phyloP scores from a whole-genome alignment of 35 echinoderm and acorn worm genomes.

The Acanthaster planci region DNA sequence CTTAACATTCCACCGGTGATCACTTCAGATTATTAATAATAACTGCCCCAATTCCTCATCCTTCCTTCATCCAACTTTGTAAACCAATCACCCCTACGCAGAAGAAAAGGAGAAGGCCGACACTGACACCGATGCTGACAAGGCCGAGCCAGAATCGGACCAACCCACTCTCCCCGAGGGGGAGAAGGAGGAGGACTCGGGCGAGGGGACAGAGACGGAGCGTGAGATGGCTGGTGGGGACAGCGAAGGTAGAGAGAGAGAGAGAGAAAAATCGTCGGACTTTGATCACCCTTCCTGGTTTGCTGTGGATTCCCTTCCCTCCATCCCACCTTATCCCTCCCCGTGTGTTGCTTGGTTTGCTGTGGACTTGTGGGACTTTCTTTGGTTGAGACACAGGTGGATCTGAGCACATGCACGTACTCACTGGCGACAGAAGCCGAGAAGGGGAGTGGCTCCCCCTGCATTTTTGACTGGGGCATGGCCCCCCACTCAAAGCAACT shows the following conservation, averaged over 20 bases:
- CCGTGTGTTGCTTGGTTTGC: no score
- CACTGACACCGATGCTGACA: constrained; percentile 44
- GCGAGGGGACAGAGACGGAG: constrained; percentile 13
- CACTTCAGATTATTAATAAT: no score
- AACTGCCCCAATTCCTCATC: not conserved
- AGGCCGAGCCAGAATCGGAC: constrained; percentile 3
- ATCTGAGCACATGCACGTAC: no score
- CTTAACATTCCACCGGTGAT: no score
- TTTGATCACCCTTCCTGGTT: not conserved
- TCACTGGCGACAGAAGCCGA: no score
- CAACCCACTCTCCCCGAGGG: not conserved
- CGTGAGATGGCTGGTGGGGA: not conserved
- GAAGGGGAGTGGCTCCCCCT: no score
- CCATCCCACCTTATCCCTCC: not conserved
- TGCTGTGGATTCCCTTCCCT: not conserved
- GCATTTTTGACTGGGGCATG: no score
- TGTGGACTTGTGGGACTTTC: no score
- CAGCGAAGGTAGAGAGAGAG: not conserved
- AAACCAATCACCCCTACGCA: not conserved
- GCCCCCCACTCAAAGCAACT: no score
- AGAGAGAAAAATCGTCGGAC: not conserved
- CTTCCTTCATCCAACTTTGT: not conserved
- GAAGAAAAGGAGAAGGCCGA: constrained; percentile 60
- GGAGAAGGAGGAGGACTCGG: constrained; percentile 38
- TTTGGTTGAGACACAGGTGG: no score